These are phyloP conservation scores for Apis florea DNA, from an alignment of 1,140 invertebrate genomes.

Conservation along the genomic window DNA sequence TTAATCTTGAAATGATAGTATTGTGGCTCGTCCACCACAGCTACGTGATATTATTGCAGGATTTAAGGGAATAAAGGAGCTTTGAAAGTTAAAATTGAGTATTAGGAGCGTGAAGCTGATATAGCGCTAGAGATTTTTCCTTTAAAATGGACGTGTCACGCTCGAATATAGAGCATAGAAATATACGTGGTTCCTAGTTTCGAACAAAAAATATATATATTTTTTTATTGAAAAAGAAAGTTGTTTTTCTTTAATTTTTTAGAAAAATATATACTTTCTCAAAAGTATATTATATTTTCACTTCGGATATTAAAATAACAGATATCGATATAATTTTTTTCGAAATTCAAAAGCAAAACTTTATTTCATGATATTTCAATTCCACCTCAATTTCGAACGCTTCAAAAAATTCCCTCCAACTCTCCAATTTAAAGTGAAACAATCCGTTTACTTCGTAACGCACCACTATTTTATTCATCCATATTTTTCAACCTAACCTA, in stretches of 20 bases:
- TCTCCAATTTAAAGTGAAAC: too few relatives aligned
- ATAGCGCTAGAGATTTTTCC: background rate
- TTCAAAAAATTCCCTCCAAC: too few relatives aligned
- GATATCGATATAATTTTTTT: too few relatives aligned
- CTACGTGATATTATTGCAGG: constrained; percentile 5
- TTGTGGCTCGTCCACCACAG: background rate
- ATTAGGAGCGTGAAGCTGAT: constrained; percentile 36
- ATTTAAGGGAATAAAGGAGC: constrained; percentile 42
- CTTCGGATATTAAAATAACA: too few relatives aligned
- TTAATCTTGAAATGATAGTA: constrained; percentile 7
- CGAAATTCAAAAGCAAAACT: too few relatives aligned
- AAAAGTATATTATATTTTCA: background rate
- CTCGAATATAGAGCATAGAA: constrained; percentile 6
- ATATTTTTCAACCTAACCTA: too few relatives aligned
- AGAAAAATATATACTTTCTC: background rate
- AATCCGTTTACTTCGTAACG: too few relatives aligned
- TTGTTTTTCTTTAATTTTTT: background rate
- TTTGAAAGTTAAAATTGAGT: constrained; percentile 47
- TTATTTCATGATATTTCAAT: too few relatives aligned
- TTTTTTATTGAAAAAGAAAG: background rate
- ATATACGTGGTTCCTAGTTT: background rate
- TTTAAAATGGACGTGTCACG: background rate
- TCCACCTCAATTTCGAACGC: too few relatives aligned
- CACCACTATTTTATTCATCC: too few relatives aligned
- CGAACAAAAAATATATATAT: background rate